Base-by-base conservation (phyloP, 2,113 vertebrate genomes). In the Corynorhinus townsendii region DNA sequence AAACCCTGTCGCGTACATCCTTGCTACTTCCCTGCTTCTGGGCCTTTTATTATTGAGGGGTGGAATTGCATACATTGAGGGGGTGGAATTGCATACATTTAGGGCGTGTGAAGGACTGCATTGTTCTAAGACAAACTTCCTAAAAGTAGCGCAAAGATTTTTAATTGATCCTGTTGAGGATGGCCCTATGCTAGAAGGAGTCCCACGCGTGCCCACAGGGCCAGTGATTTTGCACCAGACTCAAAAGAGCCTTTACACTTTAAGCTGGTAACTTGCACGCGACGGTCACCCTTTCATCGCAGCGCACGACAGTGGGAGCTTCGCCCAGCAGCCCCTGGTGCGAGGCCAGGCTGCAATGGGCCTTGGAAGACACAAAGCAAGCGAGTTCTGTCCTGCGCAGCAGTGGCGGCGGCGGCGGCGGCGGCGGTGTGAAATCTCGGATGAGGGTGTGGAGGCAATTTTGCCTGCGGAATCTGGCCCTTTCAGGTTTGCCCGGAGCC, bases 321-420 rank as follows among this genome's bases (percentile, higher is more conserved):
- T 75, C 11, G 5, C 54, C 33, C 11, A 1, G 0, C 0, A 2
- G 14, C 40, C 38, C 66, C 8, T 0, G 38, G n/a, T 2, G 0
- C 2, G 3, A 71, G 38, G 38, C 28, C 8, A 0, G 59, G 19
- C 35, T 6, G 1, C 35, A 35, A 17, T 0, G 72, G 19, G 33
- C 85, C 40, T 45, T 0, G 12, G 15, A 40, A 17, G 56, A 4
- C 24, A 7, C 24, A 2, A 1, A 0, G 20, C 14, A 10, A 43
- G 40, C 0, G 0, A 26, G 16, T 6, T 10, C 20, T 0, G 8
- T 33, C 26, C 2, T 0, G 0, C 6, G 30, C 38, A 2, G 30
- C 38, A 12, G 30, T 0, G 5, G 52, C 52, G 52, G 56, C 9
- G 4, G 56, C 3, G 8, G 56, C 52, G 0, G 73, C n/a, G 0